These are phyloP conservation scores for Trachelus troglodyta DNA, from an alignment of 2,888 invertebrate genomes.

Conservation along the genomic window DNA sequence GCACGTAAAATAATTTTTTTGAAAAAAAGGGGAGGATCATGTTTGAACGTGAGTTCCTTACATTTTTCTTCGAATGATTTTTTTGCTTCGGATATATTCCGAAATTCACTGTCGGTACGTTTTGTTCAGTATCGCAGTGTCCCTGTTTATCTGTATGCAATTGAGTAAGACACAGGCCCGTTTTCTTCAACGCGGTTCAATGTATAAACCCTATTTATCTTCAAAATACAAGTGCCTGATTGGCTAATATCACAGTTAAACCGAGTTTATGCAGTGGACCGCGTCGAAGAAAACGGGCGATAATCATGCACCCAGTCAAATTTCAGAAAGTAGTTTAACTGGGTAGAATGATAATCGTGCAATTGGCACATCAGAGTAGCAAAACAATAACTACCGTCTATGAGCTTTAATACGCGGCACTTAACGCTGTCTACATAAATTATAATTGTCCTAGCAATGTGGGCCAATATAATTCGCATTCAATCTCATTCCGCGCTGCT, in stretches of 20 bases:
- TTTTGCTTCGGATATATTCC: not conserved
- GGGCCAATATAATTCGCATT: slow-evolving; percentile 6
- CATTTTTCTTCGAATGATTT: slow-evolving; percentile 4
- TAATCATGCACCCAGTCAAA: too few relatives aligned
- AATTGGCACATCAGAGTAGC: not conserved
- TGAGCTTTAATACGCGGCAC: not conserved
- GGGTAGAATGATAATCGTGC: not conserved
- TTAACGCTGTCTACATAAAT: slow-evolving; percentile 6
- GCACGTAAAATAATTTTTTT: not conserved
- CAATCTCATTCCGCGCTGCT: not conserved
- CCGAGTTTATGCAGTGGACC: too few relatives aligned
- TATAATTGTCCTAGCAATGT: not conserved
- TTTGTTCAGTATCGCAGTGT: too few relatives aligned
- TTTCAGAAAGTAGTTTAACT: not conserved
- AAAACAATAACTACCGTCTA: not conserved
- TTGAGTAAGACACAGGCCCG: too few relatives aligned
- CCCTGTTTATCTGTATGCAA: too few relatives aligned
- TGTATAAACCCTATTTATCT: too few relatives aligned
- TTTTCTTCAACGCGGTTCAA: too few relatives aligned
- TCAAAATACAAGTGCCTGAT: too few relatives aligned
- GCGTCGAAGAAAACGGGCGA: too few relatives aligned
- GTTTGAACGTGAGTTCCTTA: not conserved
- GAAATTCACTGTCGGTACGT: too few relatives aligned
- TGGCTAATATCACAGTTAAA: too few relatives aligned
- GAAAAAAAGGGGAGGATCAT: not conserved